Percentiles rank a stretch among this genome's conserved stretches.
Conservation (phyloP, 2,797 vertebrate genomes). For the Scarus forsteni region DNA sequence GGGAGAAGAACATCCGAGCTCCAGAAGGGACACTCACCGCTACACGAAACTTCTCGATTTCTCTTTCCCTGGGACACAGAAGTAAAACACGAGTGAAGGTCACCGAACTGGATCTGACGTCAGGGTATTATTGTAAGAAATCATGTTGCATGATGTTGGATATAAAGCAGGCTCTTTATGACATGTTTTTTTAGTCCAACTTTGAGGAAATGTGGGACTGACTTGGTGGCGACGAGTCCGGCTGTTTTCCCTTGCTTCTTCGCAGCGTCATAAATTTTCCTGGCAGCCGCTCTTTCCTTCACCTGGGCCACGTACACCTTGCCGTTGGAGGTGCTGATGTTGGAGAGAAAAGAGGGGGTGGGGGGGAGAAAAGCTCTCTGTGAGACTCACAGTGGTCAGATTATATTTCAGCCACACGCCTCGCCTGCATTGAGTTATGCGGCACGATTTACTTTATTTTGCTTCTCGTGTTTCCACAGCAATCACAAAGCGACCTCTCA, state of each 20-base stretch:
- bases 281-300: constrained; percentile 88
- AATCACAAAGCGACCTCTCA: constrained; percentile 54
- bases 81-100: neutral
- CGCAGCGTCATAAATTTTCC: constrained; percentile 89
- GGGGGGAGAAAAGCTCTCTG: constrained; percentile 61
- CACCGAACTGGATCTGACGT: neutral
- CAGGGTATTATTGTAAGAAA: neutral
- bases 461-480: constrained; percentile 37
- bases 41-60: constrained; percentile 89
- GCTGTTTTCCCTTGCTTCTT: constrained; percentile 88
- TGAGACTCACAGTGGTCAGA: constrained; percentile 57
- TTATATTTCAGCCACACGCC: constrained; percentile 61
- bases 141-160: neutral
- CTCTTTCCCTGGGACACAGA: constrained; percentile 79
- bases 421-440: constrained; percentile 10
- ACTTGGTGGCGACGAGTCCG: constrained; percentile 89
- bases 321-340: constrained; percentile 81
- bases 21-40: constrained; percentile 85
- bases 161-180: neutral
- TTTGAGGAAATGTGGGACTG: constrained; percentile 51
- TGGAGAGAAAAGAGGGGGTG: constrained; percentile 53
- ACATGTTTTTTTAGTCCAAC: constrained; percentile 2
- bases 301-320: constrained; percentile 88
- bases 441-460: constrained; percentile 39
- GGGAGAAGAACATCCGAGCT: constrained; percentile 79